These are phyloP conservation scores for Gisinianus flammeolus DNA, from an alignment of 2,888 invertebrate genomes.

Conservation along the genomic window DNA sequence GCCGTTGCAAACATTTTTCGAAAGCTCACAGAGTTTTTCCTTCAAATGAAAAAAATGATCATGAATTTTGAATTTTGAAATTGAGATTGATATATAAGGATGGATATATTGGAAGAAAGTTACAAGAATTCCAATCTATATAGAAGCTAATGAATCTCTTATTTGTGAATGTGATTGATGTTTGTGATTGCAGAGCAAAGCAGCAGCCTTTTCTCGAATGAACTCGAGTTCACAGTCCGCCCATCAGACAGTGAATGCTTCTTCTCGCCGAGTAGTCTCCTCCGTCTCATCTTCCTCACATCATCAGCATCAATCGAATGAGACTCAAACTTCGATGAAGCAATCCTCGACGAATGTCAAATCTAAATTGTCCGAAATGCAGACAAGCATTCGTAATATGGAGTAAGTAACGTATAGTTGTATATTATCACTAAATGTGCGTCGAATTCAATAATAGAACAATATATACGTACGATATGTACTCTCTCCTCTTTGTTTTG, in stretches of 20 bases:
- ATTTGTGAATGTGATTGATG: neutral
- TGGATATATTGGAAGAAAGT: neutral
- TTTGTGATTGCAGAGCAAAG: constrained; percentile 48
- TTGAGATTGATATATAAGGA: neutral
- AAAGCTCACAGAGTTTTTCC: no score
- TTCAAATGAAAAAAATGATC: no score
- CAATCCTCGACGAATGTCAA: constrained; percentile 63
- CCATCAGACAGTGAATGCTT: constrained; percentile 55
- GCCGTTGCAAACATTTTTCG: no score
- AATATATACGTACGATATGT: no score
- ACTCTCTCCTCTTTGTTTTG: no score
- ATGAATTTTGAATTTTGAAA: no score
- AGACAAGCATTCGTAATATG: constrained; percentile 74
- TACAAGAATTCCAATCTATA: neutral
- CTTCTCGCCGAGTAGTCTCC: constrained; percentile 48
- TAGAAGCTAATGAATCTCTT: neutral
- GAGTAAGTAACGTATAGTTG: no score
- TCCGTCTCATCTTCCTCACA: constrained; percentile 36
- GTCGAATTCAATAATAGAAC: no score
- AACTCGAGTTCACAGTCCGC: constrained; percentile 52
- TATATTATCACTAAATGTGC: no score
- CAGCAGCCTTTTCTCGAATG: constrained; percentile 56
- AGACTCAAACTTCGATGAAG: constrained; percentile 48
- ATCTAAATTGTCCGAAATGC: constrained; percentile 77
- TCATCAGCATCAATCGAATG: constrained; percentile 52